Conservation (phyloP, 2,888 invertebrate genomes). For the Tryphoninae sp. region DNA sequence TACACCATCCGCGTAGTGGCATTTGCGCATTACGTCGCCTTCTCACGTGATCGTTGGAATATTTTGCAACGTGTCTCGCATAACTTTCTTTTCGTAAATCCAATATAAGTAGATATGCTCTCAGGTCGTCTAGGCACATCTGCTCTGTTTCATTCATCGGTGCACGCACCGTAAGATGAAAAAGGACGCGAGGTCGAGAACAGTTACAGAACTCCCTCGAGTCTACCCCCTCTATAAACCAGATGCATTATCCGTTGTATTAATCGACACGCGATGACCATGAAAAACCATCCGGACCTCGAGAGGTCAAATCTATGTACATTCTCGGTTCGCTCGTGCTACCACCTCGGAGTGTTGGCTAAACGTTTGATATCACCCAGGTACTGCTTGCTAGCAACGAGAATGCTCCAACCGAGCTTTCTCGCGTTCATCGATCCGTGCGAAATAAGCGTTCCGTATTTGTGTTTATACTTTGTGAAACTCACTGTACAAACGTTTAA, state of each 20-base stretch:
- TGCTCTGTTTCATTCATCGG: no score
- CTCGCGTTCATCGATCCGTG: constrained; percentile 24
- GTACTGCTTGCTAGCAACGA: constrained; percentile 4
- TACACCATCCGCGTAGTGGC: background rate
- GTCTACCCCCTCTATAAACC: background rate
- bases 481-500: background rate
- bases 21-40: constrained; percentile 5
- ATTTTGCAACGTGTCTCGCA: constrained; percentile 28
- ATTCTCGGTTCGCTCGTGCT: constrained; percentile 2
- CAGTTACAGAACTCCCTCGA: constrained; percentile 21
- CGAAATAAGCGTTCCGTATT: constrained; percentile 5
- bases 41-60: constrained; percentile 44
- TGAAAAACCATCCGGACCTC: constrained; percentile 51
- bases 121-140: background rate
- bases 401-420: constrained; percentile 35
- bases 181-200: constrained; percentile 31
- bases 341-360: constrained; percentile 25
- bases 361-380: constrained; percentile 37
- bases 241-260: constrained; percentile 42
- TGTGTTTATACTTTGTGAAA: background rate
- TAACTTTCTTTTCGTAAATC: constrained; percentile 38
- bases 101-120: constrained; percentile 17
- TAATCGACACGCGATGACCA: constrained; percentile 64
- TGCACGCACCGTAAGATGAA: no score
- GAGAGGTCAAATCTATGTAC: constrained; percentile 51